Percentiles rank a stretch among this genome's conserved stretches.
These are phyloP conservation scores for Argyresthia albistria DNA, from an alignment of 2,888 invertebrate species.

Conservation along the genomic window DNA sequence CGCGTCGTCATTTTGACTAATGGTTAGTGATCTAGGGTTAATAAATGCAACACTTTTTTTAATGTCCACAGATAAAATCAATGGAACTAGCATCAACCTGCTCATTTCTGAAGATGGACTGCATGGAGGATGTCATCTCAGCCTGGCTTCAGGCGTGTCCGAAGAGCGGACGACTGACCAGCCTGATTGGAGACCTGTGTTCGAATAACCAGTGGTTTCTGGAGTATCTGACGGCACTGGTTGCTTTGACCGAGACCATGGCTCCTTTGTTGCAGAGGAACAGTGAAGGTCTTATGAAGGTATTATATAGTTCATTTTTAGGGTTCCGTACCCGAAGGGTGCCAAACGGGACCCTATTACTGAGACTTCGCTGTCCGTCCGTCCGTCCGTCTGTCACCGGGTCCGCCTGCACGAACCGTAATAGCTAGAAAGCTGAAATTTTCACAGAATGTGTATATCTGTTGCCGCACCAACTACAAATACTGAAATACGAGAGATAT, in stretches of 20 bases:
- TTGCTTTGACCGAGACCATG: slow-evolving; percentile 25
- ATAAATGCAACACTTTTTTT: no score
- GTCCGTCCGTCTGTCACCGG: no score
- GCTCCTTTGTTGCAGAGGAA: slow-evolving; percentile 19
- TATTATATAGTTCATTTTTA: slow-evolving; percentile 16
- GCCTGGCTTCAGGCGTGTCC: slow-evolving; percentile 40
- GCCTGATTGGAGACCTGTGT: slow-evolving; percentile 15
- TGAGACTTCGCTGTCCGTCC: no score
- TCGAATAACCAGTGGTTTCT: slow-evolving; percentile 29
- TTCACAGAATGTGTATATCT: no score
- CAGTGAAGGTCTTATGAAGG: slow-evolving; percentile 27
- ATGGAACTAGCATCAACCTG: slow-evolving; percentile 36
- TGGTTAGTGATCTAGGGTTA: no score
- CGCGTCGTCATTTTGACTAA: no score
- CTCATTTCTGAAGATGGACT: slow-evolving; percentile 19
- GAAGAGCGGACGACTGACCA: slow-evolving; percentile 14
- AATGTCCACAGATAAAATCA: slow-evolving; percentile 31
- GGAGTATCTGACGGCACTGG: slow-evolving; percentile 31
- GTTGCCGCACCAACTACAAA: no score
- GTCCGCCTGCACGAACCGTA: no score
- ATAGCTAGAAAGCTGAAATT: no score
- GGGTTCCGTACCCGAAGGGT: no score
- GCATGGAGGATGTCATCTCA: slow-evolving; percentile 21
- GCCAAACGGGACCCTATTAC: no score
- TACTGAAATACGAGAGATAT: no score